A percentile compares a stretch with the other conserved stretches of the same genome.
phyloP scores from a whole-genome alignment of 2,797 vertebrate genomes.

The Enteromius anoplus region DNA sequence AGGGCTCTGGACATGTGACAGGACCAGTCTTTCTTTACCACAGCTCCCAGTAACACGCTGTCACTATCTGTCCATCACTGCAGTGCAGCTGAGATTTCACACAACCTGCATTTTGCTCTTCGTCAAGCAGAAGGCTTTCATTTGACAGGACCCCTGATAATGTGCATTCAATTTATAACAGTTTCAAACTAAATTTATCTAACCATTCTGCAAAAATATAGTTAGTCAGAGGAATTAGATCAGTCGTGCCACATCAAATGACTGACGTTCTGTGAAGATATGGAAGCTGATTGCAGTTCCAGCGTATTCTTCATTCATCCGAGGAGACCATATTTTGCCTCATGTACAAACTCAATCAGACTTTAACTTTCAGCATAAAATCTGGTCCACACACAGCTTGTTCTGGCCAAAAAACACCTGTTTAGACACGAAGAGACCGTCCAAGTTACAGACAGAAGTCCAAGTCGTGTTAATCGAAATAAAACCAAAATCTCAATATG shows the following conservation, averaged over 20 bases:
- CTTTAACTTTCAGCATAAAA: conserved; percentile 10
- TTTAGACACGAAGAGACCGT: background rate
- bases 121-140: conserved; percentile 3
- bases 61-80: conserved; percentile 33
- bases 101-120: conserved; percentile 4
- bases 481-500: background rate
- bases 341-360: background rate
- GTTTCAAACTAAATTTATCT: conserved; percentile 25
- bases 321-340: background rate
- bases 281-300: conserved; percentile 21
- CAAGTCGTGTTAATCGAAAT: background rate
- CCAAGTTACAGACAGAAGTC: background rate
- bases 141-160: conserved; percentile 18
- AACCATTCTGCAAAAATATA: conserved; percentile 15
- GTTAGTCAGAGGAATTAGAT: conserved; percentile 34
- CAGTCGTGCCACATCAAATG: conserved; percentile 33
- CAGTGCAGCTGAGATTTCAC: conserved; percentile 27
- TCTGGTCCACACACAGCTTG: background rate
- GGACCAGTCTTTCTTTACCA: conserved; percentile 51
- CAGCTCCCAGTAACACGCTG: conserved; percentile 48
- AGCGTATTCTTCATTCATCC: conserved; percentile 3
- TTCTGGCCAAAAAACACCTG: background rate
- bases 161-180: conserved; percentile 29
- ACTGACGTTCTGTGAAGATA: conserved; percentile 14
- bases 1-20: conserved; percentile 45